Base-by-base conservation (phyloP, 1,140 invertebrate species). In the Drepana arcuata region DNA sequence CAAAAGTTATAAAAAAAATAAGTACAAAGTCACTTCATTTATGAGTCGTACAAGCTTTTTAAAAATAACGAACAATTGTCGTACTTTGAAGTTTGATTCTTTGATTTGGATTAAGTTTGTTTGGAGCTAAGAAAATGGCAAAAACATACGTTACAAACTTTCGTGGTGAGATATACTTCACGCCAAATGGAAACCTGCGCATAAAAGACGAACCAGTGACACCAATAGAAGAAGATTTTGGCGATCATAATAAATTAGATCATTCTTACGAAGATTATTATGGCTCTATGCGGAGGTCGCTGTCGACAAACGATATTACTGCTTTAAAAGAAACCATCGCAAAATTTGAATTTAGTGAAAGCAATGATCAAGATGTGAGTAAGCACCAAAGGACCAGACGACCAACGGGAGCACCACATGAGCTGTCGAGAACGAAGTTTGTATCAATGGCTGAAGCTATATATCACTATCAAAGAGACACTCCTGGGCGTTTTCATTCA, bases 361-460 rank as follows among this genome's bases (percentile, higher is more conserved):
- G 48, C 25, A n/a, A n/a, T n/a, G n/a, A n/a, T n/a, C n/a, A n/a
- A n/a, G n/a, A n/a, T n/a, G n/a, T n/a, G n/a, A n/a, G n/a, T n/a
- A n/a, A n/a, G n/a, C 47, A 60, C 30, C 42, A 58, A 21, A 63
- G 55, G 48, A 55, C 62, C 28, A 49, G 45, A 4, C 45, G 48
- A 16, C 48, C 48, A 13, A 46, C 44, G 25, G 53, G 44, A 33
- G 43, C 32, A 9, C 42, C 46, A n/a, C 53, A 64, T 16, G 62
- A 66, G 24, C 39, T 73, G 21, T 71, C 70, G 0, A 71, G 45
- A 60, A 75, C 54, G 1, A 82, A 77, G 36, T 82, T 78, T 48
- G 73, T 82, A 0, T 82, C 78, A 3, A 71, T 78, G 64, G 74
- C 78, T 11, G 78, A 82, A 51, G 67, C 72, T 23, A 70, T 82